Evolutionary conservation across 2,113 vertebrate genomes (phyloP), one percentile per base, ranked within the genome.

Genomic region (Ifrita kowaldi): DNA sequence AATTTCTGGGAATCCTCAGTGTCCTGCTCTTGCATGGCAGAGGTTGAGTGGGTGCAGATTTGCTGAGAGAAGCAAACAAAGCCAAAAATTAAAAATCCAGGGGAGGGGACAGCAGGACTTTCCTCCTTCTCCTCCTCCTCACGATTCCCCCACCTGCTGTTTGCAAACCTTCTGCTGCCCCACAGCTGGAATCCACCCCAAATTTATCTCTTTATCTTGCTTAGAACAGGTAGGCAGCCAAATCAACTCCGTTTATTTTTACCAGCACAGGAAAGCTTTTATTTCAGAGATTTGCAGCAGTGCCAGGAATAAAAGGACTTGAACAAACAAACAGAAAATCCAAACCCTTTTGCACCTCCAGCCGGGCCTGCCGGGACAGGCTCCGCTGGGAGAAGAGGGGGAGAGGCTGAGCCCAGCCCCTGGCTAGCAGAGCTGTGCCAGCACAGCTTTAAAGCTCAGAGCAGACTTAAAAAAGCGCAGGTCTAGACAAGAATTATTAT

Each of bases 351-450:
- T 35, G 37, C 83, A 84, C 53, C 71, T 62, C 17, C 19, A 23
- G 89, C 71, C 10, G 16, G 93, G 68, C 96, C 77, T 96, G 96
- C 93, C 26, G 47, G 89, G 80, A 94, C 96, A 95, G 80, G 96
- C 55, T 84, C 41, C 67, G 55, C 80, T 49, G 49, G 60, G 84
- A 60, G 91, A 44, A 27, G 32, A 85, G 39, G 69, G 84, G 83
- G 89, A 96, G 95, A 76, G 93, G 93, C 50, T 84, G 53, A 83
- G 50, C 92, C 84, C 84, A 77, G 88, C 94, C 94, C 85, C 76
- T 74, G 88, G 88, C 91, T 77, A 46, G 9, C 87, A 50, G 21
- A 87, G 59, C 60, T 0, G 4, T 87, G 95, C 94, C 95, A 95
- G 59, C 53, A 44, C 50, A 4, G 4, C 55, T 87, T 73, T 14